These are phyloP conservation scores for Polia nebulosa DNA, from an alignment of 2,888 invertebrate genomes.

Conservation along the genomic window DNA sequence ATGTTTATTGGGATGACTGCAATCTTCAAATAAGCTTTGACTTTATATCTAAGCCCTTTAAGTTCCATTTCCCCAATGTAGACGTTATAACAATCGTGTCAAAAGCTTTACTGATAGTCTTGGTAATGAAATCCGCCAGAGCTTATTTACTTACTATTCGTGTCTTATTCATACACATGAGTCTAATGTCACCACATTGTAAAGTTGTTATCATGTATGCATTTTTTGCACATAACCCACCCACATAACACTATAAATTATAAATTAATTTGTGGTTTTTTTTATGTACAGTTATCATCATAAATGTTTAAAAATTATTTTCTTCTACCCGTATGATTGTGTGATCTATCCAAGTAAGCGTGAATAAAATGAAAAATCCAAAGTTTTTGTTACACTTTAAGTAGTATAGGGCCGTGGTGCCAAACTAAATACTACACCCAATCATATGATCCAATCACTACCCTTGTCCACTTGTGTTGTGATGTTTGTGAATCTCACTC, in stretches of 20 bases:
- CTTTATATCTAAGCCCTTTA: not conserved
- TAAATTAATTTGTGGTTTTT: constrained; percentile 18
- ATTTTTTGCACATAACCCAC: constrained; percentile 16
- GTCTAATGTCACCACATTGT: constrained; percentile 1
- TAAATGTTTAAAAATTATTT: not conserved
- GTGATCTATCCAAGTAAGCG: not conserved
- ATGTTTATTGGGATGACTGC: not conserved
- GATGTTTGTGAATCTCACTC: not conserved
- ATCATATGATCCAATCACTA: not conserved
- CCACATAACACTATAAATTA: constrained; percentile 7
- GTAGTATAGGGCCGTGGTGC: not conserved
- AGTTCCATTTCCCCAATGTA: not conserved
- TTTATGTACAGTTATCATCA: constrained; percentile 13
- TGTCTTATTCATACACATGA: not conserved
- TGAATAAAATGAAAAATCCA: not conserved
- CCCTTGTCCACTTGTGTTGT: not conserved
- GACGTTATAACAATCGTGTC: not conserved
- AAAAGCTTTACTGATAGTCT: constrained; percentile 8
- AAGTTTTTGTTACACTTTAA: not conserved
- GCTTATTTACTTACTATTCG: not conserved
- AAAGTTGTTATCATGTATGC: constrained; percentile 20
- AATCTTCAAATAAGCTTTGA: not conserved
- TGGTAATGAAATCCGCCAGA: not conserved
- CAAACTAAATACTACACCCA: not conserved
- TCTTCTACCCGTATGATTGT: not conserved